A percentile compares a stretch with the other conserved stretches of the same genome.
Conservation (phyloP, 2,888 invertebrate species). For the Herminia tarsipennalis region DNA sequence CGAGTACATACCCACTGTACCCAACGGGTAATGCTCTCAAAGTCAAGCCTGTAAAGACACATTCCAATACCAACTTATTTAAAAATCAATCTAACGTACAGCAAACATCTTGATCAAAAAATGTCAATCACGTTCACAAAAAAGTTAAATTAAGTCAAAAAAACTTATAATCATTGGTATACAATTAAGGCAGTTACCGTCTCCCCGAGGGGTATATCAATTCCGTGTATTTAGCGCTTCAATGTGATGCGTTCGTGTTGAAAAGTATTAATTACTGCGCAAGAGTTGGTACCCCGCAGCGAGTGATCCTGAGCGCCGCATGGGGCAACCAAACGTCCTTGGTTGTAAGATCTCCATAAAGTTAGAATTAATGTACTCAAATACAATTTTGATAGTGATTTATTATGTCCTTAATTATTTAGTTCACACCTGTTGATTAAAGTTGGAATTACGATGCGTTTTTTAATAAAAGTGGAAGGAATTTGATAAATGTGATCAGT, state of each 20-base stretch:
- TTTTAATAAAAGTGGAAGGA: background rate
- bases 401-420: conserved; percentile 21
- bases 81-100: no score
- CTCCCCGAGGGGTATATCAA: conserved; percentile 59
- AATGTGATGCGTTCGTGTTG: conserved; percentile 51
- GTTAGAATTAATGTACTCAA: conserved; percentile 10
- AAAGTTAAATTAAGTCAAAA: conserved; percentile 33
- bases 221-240: conserved; percentile 53
- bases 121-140: conserved; percentile 33
- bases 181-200: conserved; percentile 59
- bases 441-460: background rate
- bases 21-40: no score
- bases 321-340: conserved; percentile 58
- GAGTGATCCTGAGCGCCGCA: conserved; percentile 58
- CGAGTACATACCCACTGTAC: no score
- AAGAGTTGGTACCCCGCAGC: conserved; percentile 59
- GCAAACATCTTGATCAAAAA: no score
- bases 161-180: conserved; percentile 39
- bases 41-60: no score
- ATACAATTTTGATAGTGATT: conserved; percentile 17
- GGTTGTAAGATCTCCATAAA: conserved; percentile 47
- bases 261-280: conserved; percentile 69
- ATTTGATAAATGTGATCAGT: background rate
- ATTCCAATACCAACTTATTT: no score
- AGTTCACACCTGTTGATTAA: conserved; percentile 37